phyloP scores from a whole-genome alignment of 2,797 vertebrate genomes.

The Podarcis lilfordi region DNA sequence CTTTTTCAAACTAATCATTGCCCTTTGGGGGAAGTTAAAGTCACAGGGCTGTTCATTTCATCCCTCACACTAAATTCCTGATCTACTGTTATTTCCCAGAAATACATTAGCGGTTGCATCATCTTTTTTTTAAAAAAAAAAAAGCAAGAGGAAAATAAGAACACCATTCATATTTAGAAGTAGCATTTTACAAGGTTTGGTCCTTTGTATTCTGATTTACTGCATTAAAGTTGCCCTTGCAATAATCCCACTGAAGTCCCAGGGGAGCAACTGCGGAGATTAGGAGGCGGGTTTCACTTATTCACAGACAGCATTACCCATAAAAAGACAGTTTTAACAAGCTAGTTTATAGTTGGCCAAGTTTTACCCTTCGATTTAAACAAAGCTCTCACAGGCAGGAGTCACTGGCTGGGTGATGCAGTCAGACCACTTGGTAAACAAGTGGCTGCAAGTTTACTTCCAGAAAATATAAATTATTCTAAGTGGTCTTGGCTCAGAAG shows the following conservation, averaged over 20 bases:
- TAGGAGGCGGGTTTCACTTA: not conserved
- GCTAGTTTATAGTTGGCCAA: not conserved
- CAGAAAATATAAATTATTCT: not conserved
- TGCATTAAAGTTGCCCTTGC: slow-evolving; percentile 1
- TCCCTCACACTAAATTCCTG: not conserved
- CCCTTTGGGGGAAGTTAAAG: not conserved
- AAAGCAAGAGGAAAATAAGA: not conserved
- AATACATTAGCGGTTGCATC: slow-evolving; percentile 3
- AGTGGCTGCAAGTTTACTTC: not conserved
- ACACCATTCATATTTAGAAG: not conserved
- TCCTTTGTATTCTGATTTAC: not conserved
- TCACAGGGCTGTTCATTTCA: not conserved
- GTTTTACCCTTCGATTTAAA: not conserved
- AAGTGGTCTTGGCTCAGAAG: too few relatives aligned
- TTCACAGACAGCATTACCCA: not conserved
- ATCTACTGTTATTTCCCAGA: fast-evolving
- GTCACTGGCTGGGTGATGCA: not conserved
- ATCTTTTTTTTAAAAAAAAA: not conserved
- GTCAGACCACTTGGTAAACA: not conserved
- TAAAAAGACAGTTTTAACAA: slow-evolving; percentile 5
- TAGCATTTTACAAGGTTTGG: not conserved
- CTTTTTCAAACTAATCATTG: not conserved
- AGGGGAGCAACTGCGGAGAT: not conserved
- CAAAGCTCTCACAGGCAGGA: not conserved
- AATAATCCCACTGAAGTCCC: not conserved